Evolutionary conservation across 1,140 invertebrate genomes (phyloP), one percentile per base, ranked within the genome.

Genomic region (Drosophila chauvacae): DNA sequence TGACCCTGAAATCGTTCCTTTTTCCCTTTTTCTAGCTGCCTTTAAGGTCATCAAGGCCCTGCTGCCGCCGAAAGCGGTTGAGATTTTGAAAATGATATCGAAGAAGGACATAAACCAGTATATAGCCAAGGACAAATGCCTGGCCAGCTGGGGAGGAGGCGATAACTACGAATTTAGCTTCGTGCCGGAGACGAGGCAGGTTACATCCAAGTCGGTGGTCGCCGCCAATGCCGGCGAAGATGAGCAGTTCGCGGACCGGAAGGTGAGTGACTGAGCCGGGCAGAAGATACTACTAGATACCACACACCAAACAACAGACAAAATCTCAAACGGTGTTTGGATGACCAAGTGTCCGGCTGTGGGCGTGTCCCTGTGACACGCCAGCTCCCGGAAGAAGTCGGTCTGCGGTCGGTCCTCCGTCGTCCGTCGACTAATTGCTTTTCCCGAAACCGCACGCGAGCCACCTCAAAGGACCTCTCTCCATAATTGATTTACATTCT

Each of bases 1-100:
- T 30, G 45, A 61, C 44, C 61, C 26, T 51, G 61, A 66, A 30
- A 39, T 50, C 26, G 16, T 41, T 11, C 28, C 26, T 44, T 61
- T 61, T 64, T 57, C 76, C 73, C 83, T 77, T 73, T 71, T 94
- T 94, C 45, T 86, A 97, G 97, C 98, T 80, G 96, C 97, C 3
- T 98, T 98, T 93, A 98, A 97, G 93, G 94, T 99, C 48, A 97
- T 99, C 44, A 99, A 98, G 93, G 94, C 95, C 0, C 95, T 97
- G 94, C 92, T 99, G 57, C 98, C 97, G 41, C 95, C 97, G 7
- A 97, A 98, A 92, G 97, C 97, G 39, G 95, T 98, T 30, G 95
- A 97, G 87, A 96, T 96, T 93, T 96, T 99, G 86, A 98, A 97
- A 92, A 97, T 98, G 94, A 94, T 98, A 2, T 96, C 95, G 68